These are phyloP conservation scores for Sisyra nigra DNA, from an alignment of 2,888 invertebrate species.

Conservation along the genomic window DNA sequence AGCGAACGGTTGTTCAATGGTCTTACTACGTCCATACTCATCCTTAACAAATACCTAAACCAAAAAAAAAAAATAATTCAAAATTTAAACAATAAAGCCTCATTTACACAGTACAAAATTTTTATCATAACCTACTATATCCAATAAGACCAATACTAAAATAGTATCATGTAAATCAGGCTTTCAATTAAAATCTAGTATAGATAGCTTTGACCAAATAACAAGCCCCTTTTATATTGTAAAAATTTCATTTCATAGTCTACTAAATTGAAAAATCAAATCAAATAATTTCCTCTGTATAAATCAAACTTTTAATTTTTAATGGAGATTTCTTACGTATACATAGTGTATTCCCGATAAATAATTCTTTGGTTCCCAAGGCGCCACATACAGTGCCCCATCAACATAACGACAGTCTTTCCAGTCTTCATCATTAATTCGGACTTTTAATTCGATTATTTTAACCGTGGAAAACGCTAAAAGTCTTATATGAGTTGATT, in stretches of 20 bases:
- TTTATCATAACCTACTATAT: too few species aligned
- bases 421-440: conserved; percentile 51
- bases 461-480: conserved; percentile 57
- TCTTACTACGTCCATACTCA: conserved; percentile 34
- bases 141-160: too few species aligned
- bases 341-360: conserved; percentile 48
- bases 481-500: conserved; percentile 66
- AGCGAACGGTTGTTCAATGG: conserved; percentile 55
- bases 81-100: background rate
- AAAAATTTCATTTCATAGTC: too few species aligned
- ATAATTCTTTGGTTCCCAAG: conserved; percentile 58
- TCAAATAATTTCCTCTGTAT: background rate
- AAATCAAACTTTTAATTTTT: background rate
- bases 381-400: conserved; percentile 53
- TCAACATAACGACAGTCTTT: conserved; percentile 37
- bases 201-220: too few species aligned
- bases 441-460: conserved; percentile 46
- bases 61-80: background rate
- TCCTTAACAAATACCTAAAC: conserved; percentile 40
- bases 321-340: conserved; percentile 26
- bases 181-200: too few species aligned
- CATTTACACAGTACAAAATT: conserved; percentile 1
- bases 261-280: too few species aligned
- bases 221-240: too few species aligned
- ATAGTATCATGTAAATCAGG: too few species aligned